phyloP scores from a whole-genome alignment of 2,113 vertebrate species.

The Syngnathus floridae region DNA sequence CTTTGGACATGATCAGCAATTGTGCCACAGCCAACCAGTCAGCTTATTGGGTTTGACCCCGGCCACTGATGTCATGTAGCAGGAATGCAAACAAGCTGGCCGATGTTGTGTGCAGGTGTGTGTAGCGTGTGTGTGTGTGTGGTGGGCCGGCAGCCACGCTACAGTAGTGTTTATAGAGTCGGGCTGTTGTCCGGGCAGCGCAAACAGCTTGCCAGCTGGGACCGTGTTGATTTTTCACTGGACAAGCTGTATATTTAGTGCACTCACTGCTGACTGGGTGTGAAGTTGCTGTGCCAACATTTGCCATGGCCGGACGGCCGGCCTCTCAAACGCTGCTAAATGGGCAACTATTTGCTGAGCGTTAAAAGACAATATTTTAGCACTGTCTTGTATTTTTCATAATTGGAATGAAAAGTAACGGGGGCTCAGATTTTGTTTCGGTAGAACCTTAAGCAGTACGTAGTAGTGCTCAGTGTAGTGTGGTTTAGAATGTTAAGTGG shows the following conservation, averaged over 20 bases:
- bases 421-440: no score
- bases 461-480: no score
- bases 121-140: slow-evolving; percentile 18
- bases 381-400: background rate
- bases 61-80: slow-evolving; percentile 60
- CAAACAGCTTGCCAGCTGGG: slow-evolving; percentile 64
- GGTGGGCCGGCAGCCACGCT: slow-evolving; percentile 12
- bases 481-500: background rate
- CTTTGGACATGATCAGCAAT: slow-evolving; percentile 66
- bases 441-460: no score
- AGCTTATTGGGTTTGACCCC: slow-evolving; percentile 24
- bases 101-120: slow-evolving; percentile 15
- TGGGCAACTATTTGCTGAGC: background rate
- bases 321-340: background rate
- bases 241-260: slow-evolving; percentile 40
- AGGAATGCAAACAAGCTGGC: slow-evolving; percentile 61
- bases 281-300: slow-evolving; percentile 18
- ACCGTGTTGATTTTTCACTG: slow-evolving; percentile 55
- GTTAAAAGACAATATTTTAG: background rate
- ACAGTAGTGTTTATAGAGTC: slow-evolving; percentile 51
- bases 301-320: slow-evolving; percentile 22
- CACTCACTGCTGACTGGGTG: slow-evolving; percentile 20
- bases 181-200: slow-evolving; percentile 42
- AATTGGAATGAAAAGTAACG: background rate
- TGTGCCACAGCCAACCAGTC: slow-evolving; percentile 44